Base-by-base conservation (phyloP, 1,140 invertebrate genomes). In the Lordiphosa collinella region DNA sequence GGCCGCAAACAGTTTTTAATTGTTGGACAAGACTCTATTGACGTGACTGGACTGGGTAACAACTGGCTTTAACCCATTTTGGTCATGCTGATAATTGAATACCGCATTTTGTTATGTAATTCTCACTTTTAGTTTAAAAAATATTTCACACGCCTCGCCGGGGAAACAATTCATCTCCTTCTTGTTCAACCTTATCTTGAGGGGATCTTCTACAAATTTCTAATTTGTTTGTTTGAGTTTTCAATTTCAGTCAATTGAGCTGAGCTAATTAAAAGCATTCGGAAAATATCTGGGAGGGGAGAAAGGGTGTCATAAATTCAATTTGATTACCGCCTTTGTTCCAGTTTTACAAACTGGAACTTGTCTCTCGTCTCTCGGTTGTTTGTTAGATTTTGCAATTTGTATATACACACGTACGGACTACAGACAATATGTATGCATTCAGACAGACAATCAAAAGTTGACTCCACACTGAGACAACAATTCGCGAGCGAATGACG, bases 241-340 rank as follows among this genome's bases (percentile, higher is more conserved):
- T 79, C 75, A 74, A 74, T 79, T 79, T 79, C 59, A 44, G 57
- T 78, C 58, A 76, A 76, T 76, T 75, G 71, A 53, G 50, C 65
- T 66, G 48, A 34, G 36, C 54, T 80, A 47, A 51, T 47, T 55
- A 65, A 63, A 48, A 51, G 40, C 48, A 34, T 40, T 36, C 10
- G 25, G 31, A 34, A 12, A 12, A 9, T 41, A 11, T 22, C 4
- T 6, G 7, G 11, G 10, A 13, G 43, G 4, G 13, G 25, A 0
- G 11, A 11, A 1, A 38, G 53, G 35, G 40, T 57, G 58, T 48
- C 44, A 36, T 51, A 66, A 66, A 66, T 66, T 66, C 51, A 66
- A 37, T 64, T 66, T 62, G 31, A 52, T 62, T 22, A 25, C 54
- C 8, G 43, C 62, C 41, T 44, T 44, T 44, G 41, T 44, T 22